phyloP scores from a whole-genome alignment of 2,888 invertebrate genomes.

The Dermolepida albohirtum region DNA sequence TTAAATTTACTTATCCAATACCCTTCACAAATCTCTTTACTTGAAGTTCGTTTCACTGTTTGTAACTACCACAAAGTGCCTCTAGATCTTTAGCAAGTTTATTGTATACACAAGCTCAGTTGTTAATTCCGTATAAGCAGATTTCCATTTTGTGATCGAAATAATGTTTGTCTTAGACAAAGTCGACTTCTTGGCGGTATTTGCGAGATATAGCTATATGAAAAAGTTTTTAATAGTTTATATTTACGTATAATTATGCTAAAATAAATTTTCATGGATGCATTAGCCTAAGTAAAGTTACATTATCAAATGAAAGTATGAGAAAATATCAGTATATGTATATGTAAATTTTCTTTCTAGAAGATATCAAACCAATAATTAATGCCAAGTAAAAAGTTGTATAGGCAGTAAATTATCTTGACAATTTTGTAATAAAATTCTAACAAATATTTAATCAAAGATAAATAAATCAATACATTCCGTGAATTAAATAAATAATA shows the following conservation, averaged over 20 bases:
- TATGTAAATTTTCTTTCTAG: too few relatives aligned
- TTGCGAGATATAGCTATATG: slow-evolving; percentile 1
- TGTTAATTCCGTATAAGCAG: slow-evolving; percentile 33
- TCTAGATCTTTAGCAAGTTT: slow-evolving; percentile 26
- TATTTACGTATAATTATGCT: slow-evolving; percentile 54
- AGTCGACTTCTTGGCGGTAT: slow-evolving; percentile 4
- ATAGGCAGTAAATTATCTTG: too few relatives aligned
- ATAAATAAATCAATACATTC: too few relatives aligned
- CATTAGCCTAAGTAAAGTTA: too few relatives aligned
- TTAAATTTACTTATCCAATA: slow-evolving; percentile 18
- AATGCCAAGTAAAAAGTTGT: too few relatives aligned
- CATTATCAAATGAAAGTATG: too few relatives aligned
- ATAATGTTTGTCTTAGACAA: slow-evolving; percentile 26
- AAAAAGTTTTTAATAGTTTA: background rate
- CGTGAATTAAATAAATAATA: too few relatives aligned
- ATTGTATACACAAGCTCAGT: slow-evolving; percentile 23
- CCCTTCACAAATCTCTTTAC: slow-evolving; percentile 10
- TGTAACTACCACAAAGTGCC: slow-evolving; percentile 27
- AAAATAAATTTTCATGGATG: slow-evolving; percentile 73
- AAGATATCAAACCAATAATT: too few relatives aligned
- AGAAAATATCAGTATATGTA: too few relatives aligned
- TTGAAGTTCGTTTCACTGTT: slow-evolving; percentile 12
- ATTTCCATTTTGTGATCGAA: slow-evolving; percentile 30
- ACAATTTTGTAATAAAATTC: too few relatives aligned
- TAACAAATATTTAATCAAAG: too few relatives aligned